Percentiles rank a stretch among this genome's conserved stretches.
Evolutionary conservation across 2,113 vertebrate species (phyloP).

Genomic region (Thamnophis sirtalis): DNA sequence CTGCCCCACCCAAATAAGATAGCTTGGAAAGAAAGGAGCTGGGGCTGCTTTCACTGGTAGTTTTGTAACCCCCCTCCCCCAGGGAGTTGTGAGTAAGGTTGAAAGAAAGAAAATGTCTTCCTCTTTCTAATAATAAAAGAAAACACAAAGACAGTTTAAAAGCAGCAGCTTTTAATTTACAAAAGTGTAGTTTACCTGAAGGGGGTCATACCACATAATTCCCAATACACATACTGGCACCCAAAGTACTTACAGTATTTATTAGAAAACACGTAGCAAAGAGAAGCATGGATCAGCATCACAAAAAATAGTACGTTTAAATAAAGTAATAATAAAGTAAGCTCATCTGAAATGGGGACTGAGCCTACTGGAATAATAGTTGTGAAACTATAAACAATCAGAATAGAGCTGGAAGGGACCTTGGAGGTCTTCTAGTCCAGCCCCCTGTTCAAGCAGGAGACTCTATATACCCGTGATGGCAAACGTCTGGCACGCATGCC

Average conservation of each 20-base stretch:
- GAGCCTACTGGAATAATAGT: background rate
- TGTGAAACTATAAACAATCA: background rate
- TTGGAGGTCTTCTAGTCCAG: too few species aligned
- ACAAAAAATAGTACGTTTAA: background rate
- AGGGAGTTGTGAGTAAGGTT: background rate
- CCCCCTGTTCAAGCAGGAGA: too few species aligned
- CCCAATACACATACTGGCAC: background rate
- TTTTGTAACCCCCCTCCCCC: background rate
- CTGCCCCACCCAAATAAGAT: background rate
- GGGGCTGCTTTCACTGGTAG: background rate
- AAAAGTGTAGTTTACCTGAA: background rate
- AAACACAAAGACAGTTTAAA: background rate
- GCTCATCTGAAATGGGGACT: background rate
- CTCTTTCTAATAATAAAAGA: background rate
- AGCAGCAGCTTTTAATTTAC: background rate
- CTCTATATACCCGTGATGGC: too few species aligned
- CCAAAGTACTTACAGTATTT: background rate
- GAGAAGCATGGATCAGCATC: background rate
- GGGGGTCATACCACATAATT: background rate
- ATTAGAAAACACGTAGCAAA: background rate
- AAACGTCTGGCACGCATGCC: too few species aligned
- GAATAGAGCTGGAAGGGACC: too few species aligned
- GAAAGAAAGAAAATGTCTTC: background rate
- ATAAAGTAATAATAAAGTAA: background rate
- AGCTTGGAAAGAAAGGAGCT: background rate